phyloP scores from a whole-genome alignment of 2,113 vertebrate genomes.

The Silurus meridionalis region DNA sequence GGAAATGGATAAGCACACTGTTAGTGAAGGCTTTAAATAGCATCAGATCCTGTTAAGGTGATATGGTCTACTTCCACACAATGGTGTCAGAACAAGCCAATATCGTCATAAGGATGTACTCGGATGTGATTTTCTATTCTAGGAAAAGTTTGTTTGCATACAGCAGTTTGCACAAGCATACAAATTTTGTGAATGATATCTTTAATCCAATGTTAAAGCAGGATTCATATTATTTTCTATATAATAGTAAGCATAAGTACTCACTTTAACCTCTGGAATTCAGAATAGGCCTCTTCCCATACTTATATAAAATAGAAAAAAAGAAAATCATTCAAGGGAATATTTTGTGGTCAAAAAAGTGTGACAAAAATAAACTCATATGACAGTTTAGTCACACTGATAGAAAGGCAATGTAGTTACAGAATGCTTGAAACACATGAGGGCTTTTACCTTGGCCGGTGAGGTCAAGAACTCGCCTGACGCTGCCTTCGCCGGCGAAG shows the following conservation, averaged over 20 bases:
- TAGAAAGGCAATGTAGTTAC: neutral
- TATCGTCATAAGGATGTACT: slow-evolving; percentile 24
- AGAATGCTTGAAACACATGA: slow-evolving; percentile 23
- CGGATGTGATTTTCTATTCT: slow-evolving; percentile 1
- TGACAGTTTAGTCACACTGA: neutral
- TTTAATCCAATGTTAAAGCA: neutral
- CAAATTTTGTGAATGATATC: neutral
- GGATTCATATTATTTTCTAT: neutral
- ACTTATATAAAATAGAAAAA: slow-evolving; percentile 69
- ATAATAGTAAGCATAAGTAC: slow-evolving; percentile 59
- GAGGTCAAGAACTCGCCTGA: slow-evolving; percentile 86
- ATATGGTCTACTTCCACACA: slow-evolving; percentile 32
- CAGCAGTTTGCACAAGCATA: slow-evolving; percentile 12
- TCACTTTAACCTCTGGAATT: slow-evolving; percentile 99
- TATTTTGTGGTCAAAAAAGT: neutral
- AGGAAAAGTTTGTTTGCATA: neutral
- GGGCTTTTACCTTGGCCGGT: slow-evolving; percentile 82
- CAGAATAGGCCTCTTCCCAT: slow-evolving; percentile 91
- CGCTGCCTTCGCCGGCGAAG: slow-evolving; percentile 85
- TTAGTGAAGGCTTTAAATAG: slow-evolving; percentile 62
- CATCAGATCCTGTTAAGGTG: slow-evolving; percentile 29
- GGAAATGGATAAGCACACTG: slow-evolving; percentile 54
- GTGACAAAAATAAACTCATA: neutral
- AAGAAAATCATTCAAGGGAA: slow-evolving; percentile 34
- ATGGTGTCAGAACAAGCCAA: slow-evolving; percentile 61